phyloP scores from a whole-genome alignment of 2,113 vertebrate genomes.

The Paradoxurus hermaphroditus region DNA sequence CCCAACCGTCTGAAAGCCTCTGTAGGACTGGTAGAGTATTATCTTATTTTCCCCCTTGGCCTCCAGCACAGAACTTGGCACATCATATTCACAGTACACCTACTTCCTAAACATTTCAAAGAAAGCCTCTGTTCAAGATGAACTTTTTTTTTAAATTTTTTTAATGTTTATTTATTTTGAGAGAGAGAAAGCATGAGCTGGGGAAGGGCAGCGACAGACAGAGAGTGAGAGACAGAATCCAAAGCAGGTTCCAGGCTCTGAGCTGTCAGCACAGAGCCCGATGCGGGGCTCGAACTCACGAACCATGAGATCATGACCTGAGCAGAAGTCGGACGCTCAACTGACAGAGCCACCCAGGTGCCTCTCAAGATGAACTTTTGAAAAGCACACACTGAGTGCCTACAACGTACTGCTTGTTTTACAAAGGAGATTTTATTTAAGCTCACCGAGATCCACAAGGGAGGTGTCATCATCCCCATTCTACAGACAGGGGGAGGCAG shows the following conservation, averaged over 20 bases:
- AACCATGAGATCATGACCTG: no score
- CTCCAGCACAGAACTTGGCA: neutral
- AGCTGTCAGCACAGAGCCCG: no score
- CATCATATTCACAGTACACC: neutral
- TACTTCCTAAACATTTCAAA: neutral
- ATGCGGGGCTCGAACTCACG: no score
- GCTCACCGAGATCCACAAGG: neutral
- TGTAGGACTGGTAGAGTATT: neutral
- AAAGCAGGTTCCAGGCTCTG: no score
- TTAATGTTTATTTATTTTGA: no score
- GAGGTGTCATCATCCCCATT: neutral
- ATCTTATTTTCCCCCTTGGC: neutral
- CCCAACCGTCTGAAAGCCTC: neutral
- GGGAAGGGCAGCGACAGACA: no score
- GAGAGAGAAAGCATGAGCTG: no score
- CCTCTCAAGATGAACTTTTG: neutral
- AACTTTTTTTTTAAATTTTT: no score
- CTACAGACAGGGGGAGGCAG: neutral
- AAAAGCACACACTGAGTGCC: neutral
- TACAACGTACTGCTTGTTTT: neutral
- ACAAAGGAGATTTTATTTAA: neutral
- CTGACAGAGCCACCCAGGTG: no score
- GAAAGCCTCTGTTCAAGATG: neutral
- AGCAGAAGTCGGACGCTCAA: no score
- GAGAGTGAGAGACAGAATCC: no score